Base-by-base conservation (phyloP, 1,140 invertebrate genomes). In the Procambarus clarkii region DNA sequence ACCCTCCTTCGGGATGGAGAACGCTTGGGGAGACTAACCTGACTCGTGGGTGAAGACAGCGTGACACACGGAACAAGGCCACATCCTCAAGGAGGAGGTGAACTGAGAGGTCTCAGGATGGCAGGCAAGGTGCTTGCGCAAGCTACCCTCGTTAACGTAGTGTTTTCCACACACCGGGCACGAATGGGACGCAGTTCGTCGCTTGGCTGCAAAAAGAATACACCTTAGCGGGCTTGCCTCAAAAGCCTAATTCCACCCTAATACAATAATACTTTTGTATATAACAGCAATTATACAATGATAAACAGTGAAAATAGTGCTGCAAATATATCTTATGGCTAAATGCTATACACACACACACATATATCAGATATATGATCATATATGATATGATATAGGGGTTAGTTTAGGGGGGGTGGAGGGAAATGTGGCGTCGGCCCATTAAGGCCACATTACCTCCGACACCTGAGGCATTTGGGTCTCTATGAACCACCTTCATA, bases 91-190 rank as follows among this genome's bases (percentile, higher is more conserved):
- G 92, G 97, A 97, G 93, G 96, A 97, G 93, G 97, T 97, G 77
- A 98, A 96, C 94, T 98, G 97, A 92, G 96, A 96, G 77, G 97
- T 98, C 95, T 98, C 98, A 24, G 98, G 97, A 95, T 98, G 98
- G 94, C 97, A 98, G 86, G 97, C 97, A 93, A 98, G 96, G 95
- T 98, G 98, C 95, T 98, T 98, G 93, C 98, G 96, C 91, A 98
- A 95, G 92, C 97, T 98, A 92, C 98, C 98, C 95, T 98, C 98
- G 95, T 98, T 98, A 93, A 98, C 97, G 95, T 98, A 98, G 94
- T 98, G 97, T 95, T 98, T 98, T 88, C 98, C 98, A 94, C 98
- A 98, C 13, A 98, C 97, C 24, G 98, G 98, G 94, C 98, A 98
- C 71, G 97, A 98, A 95, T 98, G 98, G 94, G 98, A 98, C 91